A percentile compares a stretch with the other conserved stretches of the same genome.
Evolutionary conservation across 1,140 invertebrate species (phyloP).

Genomic region (Rhagoletis zephyria): DNA sequence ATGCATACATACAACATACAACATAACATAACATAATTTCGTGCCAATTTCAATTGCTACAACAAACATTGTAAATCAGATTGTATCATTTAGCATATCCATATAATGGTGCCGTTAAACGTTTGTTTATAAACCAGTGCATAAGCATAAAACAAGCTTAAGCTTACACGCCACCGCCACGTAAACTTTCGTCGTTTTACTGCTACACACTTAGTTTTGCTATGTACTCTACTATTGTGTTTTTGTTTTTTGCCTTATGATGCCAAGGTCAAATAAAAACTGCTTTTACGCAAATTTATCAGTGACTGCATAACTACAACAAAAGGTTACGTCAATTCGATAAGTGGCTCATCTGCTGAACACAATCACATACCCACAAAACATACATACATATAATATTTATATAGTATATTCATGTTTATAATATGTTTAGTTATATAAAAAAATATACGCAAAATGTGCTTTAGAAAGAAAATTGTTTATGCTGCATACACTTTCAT

Average conservation of each 20-base stretch:
- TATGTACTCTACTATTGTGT: no score
- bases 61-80: background rate
- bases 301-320: slow-evolving; percentile 54
- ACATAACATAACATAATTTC: background rate
- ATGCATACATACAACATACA: background rate
- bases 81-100: slow-evolving; percentile 16
- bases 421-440: background rate
- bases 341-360: slow-evolving; percentile 10
- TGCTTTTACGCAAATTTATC: slow-evolving; percentile 40
- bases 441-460: slow-evolving; percentile 19
- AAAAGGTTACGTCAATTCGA: slow-evolving; percentile 54
- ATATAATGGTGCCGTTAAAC: slow-evolving; percentile 14
- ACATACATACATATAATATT: slow-evolving; percentile 46
- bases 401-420: slow-evolving; percentile 49
- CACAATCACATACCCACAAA: background rate
- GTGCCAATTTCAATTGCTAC: slow-evolving; percentile 41
- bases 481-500: background rate
- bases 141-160: background rate
- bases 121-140: background rate
- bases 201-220: no score
- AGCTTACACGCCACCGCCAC: no score
- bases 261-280: background rate
- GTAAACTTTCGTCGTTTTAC: no score
- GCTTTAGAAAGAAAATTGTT: background rate
- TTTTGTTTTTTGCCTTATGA: no score